phyloP scores from a whole-genome alignment of 2,888 invertebrate genomes.

The Rhogogaster chlorosoma region DNA sequence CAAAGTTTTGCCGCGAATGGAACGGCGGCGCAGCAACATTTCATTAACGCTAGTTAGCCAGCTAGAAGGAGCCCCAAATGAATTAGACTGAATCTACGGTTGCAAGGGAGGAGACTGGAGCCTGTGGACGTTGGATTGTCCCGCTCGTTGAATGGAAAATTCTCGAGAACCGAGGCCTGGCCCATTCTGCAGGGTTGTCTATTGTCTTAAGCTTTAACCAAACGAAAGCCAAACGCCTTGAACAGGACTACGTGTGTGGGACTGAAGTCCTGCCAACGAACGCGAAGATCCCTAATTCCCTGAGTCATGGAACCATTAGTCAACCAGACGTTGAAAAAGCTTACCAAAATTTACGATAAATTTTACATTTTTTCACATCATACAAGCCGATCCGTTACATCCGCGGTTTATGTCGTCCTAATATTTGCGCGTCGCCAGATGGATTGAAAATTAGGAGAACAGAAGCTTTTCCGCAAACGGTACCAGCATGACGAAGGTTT shows the following conservation, averaged over 20 bases:
- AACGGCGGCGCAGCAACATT: conserved; percentile 38
- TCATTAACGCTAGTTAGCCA: conserved; percentile 46
- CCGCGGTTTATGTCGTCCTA: neutral
- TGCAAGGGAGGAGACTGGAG: conserved; percentile 8
- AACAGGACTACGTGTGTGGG: neutral
- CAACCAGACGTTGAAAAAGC: neutral
- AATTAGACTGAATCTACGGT: conserved; percentile 27
- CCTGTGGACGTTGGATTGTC: conserved; percentile 39
- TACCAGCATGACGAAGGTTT: neutral
- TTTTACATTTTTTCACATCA: neutral
- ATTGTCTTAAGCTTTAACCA: conserved; percentile 29
- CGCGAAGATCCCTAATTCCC: neutral
- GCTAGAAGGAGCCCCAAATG: conserved; percentile 42
- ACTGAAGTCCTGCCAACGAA: neutral
- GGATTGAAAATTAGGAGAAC: neutral
- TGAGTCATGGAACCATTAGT: conserved; percentile 10
- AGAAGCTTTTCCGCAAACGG: neutral
- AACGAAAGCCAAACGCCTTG: conserved; percentile 8
- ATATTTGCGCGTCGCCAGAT: neutral
- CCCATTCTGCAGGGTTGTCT: conserved; percentile 7
- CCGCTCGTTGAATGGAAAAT: conserved; percentile 42
- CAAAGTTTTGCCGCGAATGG: neutral
- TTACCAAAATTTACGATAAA: neutral
- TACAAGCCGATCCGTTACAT: neutral
- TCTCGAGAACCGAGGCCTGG: conserved; percentile 18